phyloP scores from a whole-genome alignment of 2,113 vertebrate species.

The Syngnathus floridae region DNA sequence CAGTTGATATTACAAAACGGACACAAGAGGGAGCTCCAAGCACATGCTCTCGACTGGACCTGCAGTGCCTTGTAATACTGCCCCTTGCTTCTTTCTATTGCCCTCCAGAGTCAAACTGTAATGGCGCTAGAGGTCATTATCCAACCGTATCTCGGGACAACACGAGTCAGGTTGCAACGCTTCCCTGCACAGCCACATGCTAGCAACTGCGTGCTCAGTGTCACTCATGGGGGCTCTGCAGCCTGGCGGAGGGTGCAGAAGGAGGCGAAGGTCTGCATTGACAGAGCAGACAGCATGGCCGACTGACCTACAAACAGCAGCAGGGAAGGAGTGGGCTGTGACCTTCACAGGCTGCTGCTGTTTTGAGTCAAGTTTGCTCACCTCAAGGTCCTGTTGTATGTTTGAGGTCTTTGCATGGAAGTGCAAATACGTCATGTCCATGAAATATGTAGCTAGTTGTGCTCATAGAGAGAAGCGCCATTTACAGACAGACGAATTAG shows the following conservation, averaged over 20 bases:
- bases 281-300: constrained; percentile 59
- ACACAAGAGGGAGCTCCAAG: constrained; percentile 57
- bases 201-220: neutral
- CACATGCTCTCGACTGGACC: constrained; percentile 12
- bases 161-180: neutral
- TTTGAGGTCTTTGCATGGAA: neutral
- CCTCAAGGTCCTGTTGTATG: neutral
- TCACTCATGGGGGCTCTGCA: constrained; percentile 11
- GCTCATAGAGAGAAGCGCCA: neutral
- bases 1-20: neutral
- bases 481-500: neutral
- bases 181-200: neutral
- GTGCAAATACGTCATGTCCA: neutral
- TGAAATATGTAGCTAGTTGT: neutral
- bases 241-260: constrained; percentile 6
- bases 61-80: constrained; percentile 18
- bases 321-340: constrained; percentile 34
- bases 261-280: constrained; percentile 33
- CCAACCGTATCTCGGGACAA: constrained; percentile 7
- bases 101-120: constrained; percentile 28
- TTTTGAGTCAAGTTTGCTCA: constrained; percentile 15
- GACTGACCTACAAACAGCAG: constrained; percentile 63
- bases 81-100: constrained; percentile 12
- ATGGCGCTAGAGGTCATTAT: constrained; percentile 37
- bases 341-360: constrained; percentile 49